Conservation (phyloP, 2,888 invertebrate species). For the Ormyrus thymus region DNA sequence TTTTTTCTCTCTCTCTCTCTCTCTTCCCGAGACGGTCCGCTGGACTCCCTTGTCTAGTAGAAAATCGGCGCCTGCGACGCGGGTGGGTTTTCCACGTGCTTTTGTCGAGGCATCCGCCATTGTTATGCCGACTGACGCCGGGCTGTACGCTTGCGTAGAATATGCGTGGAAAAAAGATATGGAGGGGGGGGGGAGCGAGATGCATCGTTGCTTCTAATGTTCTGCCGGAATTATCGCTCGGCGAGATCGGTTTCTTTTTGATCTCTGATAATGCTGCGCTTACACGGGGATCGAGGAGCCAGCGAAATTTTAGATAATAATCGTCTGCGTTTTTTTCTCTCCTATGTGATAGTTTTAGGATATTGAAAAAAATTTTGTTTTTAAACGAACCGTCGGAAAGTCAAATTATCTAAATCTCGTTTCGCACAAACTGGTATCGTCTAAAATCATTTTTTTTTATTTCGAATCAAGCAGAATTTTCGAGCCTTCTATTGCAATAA, state of each 20-base stretch:
- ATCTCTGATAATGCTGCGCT: constrained; percentile 49
- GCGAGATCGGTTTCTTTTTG: constrained; percentile 53
- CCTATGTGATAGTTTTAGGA: background rate
- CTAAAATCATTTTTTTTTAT: background rate
- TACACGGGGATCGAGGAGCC: constrained; percentile 19
- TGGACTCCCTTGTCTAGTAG: background rate
- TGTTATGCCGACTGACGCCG: constrained; percentile 36
- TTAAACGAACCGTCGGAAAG: background rate
- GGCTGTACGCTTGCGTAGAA: constrained; percentile 24
- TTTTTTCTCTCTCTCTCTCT: constrained; percentile 4
- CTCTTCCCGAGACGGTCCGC: background rate
- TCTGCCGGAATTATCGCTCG: constrained; percentile 50
- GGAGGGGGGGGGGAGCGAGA: constrained; percentile 27
- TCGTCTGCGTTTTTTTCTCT: constrained; percentile 36
- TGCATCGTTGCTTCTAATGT: constrained; percentile 52
- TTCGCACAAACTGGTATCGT: background rate
- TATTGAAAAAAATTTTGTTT: background rate
- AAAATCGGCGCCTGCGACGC: constrained; percentile 63
- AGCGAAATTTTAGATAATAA: constrained; percentile 52
- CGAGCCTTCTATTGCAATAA: background rate
- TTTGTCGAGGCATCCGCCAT: constrained; percentile 60
- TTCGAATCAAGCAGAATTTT: background rate
- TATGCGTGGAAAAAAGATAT: background rate
- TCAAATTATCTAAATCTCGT: background rate
- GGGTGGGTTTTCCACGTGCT: constrained; percentile 63